Conservation (phyloP, 2,113 vertebrate species). For the Mobula birostris region DNA sequence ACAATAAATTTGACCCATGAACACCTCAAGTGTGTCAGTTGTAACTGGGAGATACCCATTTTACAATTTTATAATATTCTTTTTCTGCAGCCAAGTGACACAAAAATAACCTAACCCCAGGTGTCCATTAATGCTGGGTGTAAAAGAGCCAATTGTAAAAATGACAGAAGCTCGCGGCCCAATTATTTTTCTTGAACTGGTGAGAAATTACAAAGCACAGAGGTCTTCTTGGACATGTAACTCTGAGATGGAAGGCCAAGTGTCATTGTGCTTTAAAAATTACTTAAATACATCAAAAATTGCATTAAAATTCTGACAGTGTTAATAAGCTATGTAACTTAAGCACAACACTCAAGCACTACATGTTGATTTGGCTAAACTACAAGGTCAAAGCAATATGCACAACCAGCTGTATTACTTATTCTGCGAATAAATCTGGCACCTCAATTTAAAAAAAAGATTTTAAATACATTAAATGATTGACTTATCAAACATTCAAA, state of each 20-base stretch:
- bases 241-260: not conserved
- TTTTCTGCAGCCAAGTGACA: not conserved
- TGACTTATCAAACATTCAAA: not conserved
- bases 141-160: not conserved
- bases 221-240: not conserved
- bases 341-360: not conserved
- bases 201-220: not conserved
- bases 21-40: not conserved
- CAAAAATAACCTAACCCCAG: not conserved
- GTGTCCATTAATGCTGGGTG: not conserved
- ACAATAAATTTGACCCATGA: not conserved
- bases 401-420: not conserved
- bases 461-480: slow-evolving; percentile 14
- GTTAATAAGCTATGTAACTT: not conserved
- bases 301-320: not conserved
- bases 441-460: not conserved
- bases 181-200: not conserved
- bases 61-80: not conserved
- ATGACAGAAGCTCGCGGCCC: not conserved
- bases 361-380: not conserved
- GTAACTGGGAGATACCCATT: not conserved
- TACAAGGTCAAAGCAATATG: not conserved
- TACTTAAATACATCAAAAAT: not conserved
- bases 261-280: not conserved
- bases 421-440: not conserved